phyloP scores from a whole-genome alignment of 2,797 vertebrate genomes.

The Jordanella pulchra region DNA sequence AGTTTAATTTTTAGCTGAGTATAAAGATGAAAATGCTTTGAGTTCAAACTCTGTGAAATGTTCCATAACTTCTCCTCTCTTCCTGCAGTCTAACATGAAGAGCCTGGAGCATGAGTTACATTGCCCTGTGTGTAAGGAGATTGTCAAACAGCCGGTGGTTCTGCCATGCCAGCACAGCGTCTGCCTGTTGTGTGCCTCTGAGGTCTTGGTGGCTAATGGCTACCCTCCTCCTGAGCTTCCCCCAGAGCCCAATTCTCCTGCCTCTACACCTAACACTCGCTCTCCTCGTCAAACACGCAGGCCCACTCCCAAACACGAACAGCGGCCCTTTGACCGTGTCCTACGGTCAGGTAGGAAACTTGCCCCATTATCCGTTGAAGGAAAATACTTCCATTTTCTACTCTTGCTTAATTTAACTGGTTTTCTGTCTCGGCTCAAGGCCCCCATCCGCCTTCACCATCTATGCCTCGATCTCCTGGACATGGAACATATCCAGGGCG shows the following conservation, averaged over 20 bases:
- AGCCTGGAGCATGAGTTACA: constrained; percentile 95
- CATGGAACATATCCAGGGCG: constrained; percentile 90
- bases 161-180: constrained; percentile 93
- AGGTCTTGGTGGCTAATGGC: constrained; percentile 90
- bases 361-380: not conserved
- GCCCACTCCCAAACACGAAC: constrained; percentile 86
- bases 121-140: constrained; percentile 92
- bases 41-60: not conserved
- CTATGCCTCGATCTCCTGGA: constrained; percentile 74
- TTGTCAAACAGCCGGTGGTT: constrained; percentile 93
- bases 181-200: constrained; percentile 92
- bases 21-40: not conserved
- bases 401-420: constrained; percentile 4
- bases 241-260: constrained; percentile 92
- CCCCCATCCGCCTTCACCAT: constrained; percentile 64
- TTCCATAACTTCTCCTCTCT: not conserved
- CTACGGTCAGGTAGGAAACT: constrained; percentile 86
- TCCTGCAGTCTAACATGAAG: constrained; percentile 90
- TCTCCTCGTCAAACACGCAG: constrained; percentile 90
- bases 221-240: constrained; percentile 88
- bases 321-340: constrained; percentile 86
- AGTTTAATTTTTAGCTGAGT: not conserved
- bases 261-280: constrained; percentile 90
- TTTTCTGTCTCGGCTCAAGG: constrained; percentile 34
- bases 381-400: not conserved